Evolutionary conservation across 2,113 vertebrate species (phyloP).

Genomic region (Tragelaphus imberbis): DNA sequence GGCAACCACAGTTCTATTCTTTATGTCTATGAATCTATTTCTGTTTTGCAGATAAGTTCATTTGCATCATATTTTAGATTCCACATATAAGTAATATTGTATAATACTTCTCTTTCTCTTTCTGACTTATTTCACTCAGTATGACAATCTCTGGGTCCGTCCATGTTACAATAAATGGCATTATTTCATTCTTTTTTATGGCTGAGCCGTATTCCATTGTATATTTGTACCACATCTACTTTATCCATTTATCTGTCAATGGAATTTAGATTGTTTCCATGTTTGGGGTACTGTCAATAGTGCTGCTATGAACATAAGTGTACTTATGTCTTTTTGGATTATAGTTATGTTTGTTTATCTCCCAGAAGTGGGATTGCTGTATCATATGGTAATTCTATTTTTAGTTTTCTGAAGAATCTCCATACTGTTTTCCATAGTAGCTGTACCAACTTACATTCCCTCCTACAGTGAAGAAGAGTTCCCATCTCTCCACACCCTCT

Average conservation of each 20-base stretch:
- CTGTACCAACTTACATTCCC: not conserved
- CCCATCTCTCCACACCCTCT: not conserved
- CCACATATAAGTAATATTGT: too few relatives aligned
- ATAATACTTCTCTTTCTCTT: too few relatives aligned
- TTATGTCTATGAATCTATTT: too few relatives aligned
- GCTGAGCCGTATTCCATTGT: not conserved
- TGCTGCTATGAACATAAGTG: not conserved
- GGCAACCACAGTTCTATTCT: too few relatives aligned
- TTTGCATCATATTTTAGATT: too few relatives aligned
- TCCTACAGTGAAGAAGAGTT: not conserved
- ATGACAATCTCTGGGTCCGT: not conserved
- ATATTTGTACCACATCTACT: not conserved
- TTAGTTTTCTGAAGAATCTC: not conserved
- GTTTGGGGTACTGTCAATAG: not conserved
- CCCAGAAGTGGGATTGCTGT: not conserved
- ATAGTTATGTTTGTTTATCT: not conserved
- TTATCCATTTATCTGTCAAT: not conserved
- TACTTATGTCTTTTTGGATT: not conserved
- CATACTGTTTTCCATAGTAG: not conserved
- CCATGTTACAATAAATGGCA: not conserved
- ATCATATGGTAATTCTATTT: not conserved
- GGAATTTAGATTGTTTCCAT: not conserved
- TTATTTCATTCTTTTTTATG: not conserved
- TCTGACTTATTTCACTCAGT: too few relatives aligned
- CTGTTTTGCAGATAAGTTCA: too few relatives aligned